These are phyloP conservation scores for Corythucha ciliata DNA, from an alignment of 2,888 invertebrate species.

Conservation along the genomic window DNA sequence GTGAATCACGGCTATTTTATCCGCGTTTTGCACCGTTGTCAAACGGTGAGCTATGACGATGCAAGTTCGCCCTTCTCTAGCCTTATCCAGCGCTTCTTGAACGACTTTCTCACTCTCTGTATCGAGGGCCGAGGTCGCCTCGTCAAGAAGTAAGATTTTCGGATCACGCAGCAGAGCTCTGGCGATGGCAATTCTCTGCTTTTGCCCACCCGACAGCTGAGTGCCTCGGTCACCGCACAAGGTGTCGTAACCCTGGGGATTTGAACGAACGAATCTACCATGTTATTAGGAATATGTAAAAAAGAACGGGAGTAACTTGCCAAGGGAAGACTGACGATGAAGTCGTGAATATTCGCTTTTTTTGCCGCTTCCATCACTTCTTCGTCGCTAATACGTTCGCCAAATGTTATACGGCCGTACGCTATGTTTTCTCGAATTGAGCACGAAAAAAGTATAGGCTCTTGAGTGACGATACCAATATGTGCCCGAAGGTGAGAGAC, in stretches of 20 bases:
- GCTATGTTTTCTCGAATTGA: slow-evolving; percentile 51
- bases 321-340: slow-evolving; percentile 41
- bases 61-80: slow-evolving; percentile 41
- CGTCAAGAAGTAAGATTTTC: slow-evolving; percentile 66
- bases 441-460: slow-evolving; percentile 61
- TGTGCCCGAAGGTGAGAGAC: slow-evolving; percentile 68
- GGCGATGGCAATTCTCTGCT: slow-evolving; percentile 83
- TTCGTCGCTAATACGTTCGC: slow-evolving; percentile 38
- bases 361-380: slow-evolving; percentile 42
- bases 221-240: slow-evolving; percentile 75
- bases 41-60: slow-evolving; percentile 43
- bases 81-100: slow-evolving; percentile 66
- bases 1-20: slow-evolving; percentile 46
- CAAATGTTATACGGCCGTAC: slow-evolving; percentile 43
- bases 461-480: slow-evolving; percentile 84
- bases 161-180: slow-evolving; percentile 74
- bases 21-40: slow-evolving; percentile 41
- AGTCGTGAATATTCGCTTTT: slow-evolving; percentile 42
- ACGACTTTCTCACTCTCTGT: slow-evolving; percentile 77
- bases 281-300: no score
- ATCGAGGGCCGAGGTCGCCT: slow-evolving; percentile 84
- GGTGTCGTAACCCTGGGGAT: slow-evolving; percentile 61
- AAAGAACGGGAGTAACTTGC: slow-evolving; percentile 5
- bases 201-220: slow-evolving; percentile 78
- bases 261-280: no score